Conservation (phyloP, 2,888 invertebrate genomes). For the Masnerella sp. region DNA sequence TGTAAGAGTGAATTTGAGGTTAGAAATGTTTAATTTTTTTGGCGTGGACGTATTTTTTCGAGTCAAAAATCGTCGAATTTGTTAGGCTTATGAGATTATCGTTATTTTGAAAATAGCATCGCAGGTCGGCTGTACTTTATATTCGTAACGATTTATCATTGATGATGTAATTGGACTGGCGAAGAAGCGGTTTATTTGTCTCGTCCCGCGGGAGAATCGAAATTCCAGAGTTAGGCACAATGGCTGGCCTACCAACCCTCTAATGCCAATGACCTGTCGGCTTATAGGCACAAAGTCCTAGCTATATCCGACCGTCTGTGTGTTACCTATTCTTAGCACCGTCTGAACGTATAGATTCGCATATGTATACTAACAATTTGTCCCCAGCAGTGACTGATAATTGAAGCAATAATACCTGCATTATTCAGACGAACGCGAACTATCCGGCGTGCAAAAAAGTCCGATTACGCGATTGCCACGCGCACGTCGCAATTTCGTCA, state of each 20-base stretch:
- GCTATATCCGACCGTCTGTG: conserved; percentile 74
- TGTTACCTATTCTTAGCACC: conserved; percentile 75
- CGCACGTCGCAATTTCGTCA: conserved; percentile 14
- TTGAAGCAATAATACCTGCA: conserved; percentile 47
- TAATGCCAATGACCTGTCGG: conserved; percentile 76
- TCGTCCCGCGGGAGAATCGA: conserved; percentile 31
- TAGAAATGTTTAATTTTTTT: no score
- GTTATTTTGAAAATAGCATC: conserved; percentile 31
- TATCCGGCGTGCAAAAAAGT: conserved; percentile 32
- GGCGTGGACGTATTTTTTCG: no score
- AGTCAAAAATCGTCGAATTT: conserved; percentile 26
- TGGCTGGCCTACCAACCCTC: conserved; percentile 72
- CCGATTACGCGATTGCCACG: conserved; percentile 29
- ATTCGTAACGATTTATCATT: conserved; percentile 30
- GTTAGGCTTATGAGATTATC: conserved; percentile 7
- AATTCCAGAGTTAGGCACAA: conserved; percentile 62
- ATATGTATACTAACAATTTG: conserved; percentile 59
- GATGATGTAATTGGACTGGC: conserved; percentile 26
- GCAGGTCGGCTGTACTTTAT: conserved; percentile 15
- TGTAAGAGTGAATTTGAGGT: no score
- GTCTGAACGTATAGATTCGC: conserved; percentile 60
- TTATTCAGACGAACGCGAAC: conserved; percentile 23
- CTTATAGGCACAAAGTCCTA: conserved; percentile 75
- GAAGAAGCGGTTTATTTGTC: conserved; percentile 22
- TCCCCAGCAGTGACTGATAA: conserved; percentile 48